phyloP scores from a whole-genome alignment of 2,797 vertebrate genomes.

The Mormyrops boulengeri region DNA sequence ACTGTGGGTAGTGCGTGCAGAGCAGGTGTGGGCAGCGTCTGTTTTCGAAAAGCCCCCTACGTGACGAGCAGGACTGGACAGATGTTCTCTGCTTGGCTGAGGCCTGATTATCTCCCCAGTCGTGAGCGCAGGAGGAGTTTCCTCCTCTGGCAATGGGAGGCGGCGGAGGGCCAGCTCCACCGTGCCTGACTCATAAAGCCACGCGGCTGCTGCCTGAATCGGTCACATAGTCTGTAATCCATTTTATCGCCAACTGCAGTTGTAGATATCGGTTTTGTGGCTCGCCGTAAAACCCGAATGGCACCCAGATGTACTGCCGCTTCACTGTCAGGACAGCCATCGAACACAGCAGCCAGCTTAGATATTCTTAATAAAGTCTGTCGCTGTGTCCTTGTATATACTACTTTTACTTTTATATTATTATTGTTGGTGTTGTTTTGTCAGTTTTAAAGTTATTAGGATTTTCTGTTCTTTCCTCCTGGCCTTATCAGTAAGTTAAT shows the following conservation, averaged over 20 bases:
- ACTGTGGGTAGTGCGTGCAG: conserved; percentile 13
- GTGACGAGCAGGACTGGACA: conserved; percentile 2
- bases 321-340: not conserved
- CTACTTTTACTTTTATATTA: not conserved
- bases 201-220: not conserved
- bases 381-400: not conserved
- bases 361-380: not conserved
- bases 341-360: not conserved
- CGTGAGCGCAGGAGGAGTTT: not conserved
- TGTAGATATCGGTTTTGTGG: conserved; percentile 38
- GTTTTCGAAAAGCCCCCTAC: not conserved
- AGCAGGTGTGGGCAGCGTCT: conserved; percentile 7
- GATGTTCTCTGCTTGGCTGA: conserved; percentile 8
- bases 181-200: not conserved
- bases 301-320: not conserved
- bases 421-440: not conserved
- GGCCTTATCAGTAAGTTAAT: not conserved
- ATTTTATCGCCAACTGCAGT: conserved; percentile 29
- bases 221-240: conserved; percentile 10
- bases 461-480: not conserved
- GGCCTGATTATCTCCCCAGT: conserved; percentile 17
- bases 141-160: not conserved
- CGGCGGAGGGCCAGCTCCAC: not conserved
- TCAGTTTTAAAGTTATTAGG: not conserved
- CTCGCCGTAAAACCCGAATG: not conserved